A percentile compares a stretch with the other conserved stretches of the same genome.
phyloP scores from a whole-genome alignment of 2,797 vertebrate genomes.

The Melanotaenia trifasciata region DNA sequence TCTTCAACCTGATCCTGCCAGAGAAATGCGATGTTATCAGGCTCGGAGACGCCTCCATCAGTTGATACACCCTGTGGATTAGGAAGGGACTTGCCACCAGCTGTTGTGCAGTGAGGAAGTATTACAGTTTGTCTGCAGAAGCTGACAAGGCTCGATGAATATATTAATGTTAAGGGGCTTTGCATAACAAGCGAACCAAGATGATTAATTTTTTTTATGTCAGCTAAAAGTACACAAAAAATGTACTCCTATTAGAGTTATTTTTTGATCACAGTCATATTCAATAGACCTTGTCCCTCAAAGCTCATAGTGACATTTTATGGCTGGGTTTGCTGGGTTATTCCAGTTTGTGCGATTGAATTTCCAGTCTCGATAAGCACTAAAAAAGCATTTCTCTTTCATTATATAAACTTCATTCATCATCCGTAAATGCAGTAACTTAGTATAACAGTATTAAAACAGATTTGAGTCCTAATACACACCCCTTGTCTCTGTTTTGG shows the following conservation, averaged over 20 bases:
- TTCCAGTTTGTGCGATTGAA: slow-evolving; percentile 69
- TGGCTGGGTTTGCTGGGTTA: slow-evolving; percentile 71
- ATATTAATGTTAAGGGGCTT: slow-evolving; percentile 39
- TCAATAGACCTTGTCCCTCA: slow-evolving; percentile 56
- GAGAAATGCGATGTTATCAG: slow-evolving; percentile 67
- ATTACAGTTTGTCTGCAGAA: slow-evolving; percentile 36
- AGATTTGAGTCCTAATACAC: neutral
- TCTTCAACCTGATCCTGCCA: slow-evolving; percentile 62
- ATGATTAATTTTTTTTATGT: neutral
- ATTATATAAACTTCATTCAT: too few species aligned
- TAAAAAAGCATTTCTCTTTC: slow-evolving; percentile 17
- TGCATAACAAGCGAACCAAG: slow-evolving; percentile 36
- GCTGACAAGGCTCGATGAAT: slow-evolving; percentile 38
- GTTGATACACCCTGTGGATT: slow-evolving; percentile 65
- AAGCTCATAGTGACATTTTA: slow-evolving; percentile 73
- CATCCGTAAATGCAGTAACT: neutral
- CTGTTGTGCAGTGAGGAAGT: slow-evolving; percentile 37
- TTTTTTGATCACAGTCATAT: slow-evolving; percentile 46
- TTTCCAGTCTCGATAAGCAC: slow-evolving; percentile 44
- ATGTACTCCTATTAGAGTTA: slow-evolving; percentile 21
- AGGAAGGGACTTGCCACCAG: slow-evolving; percentile 51
- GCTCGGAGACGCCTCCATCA: slow-evolving; percentile 60
- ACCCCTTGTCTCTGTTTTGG: neutral
- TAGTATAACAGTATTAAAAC: neutral
- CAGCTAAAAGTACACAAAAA: too few species aligned